phyloP scores from a whole-genome alignment of 2,797 vertebrate genomes.

The Arrhamphus sclerolepis region DNA sequence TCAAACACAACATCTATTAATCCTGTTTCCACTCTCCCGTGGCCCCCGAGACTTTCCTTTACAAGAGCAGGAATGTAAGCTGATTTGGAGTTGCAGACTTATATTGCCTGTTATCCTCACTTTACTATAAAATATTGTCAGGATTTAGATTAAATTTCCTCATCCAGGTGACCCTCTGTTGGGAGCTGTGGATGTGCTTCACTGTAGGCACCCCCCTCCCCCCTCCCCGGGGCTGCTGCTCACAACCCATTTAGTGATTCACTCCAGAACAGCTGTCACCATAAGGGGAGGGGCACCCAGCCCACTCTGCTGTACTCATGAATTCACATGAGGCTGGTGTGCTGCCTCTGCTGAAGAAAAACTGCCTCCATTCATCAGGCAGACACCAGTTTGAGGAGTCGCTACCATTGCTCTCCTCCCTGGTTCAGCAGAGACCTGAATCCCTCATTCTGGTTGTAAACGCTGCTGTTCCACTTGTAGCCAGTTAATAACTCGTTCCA shows the following conservation, averaged over 20 bases:
- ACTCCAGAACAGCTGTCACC: slow-evolving; percentile 61
- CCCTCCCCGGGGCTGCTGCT: slow-evolving; percentile 30
- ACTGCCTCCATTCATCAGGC: slow-evolving; percentile 36
- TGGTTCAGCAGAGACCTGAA: slow-evolving; percentile 11
- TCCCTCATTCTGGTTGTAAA: neutral
- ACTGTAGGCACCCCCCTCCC: slow-evolving; percentile 1
- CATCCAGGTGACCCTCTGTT: slow-evolving; percentile 37
- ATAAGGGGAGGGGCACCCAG: slow-evolving; percentile 26
- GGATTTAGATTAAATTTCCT: slow-evolving; percentile 51
- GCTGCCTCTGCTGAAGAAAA: slow-evolving; percentile 31
- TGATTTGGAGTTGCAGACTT: slow-evolving; percentile 12
- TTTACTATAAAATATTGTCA: slow-evolving; percentile 42
- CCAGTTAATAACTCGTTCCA: too few relatives aligned
- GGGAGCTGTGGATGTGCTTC: slow-evolving; percentile 27
- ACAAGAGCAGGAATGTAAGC: slow-evolving; percentile 14
- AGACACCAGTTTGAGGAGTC: slow-evolving; percentile 17
- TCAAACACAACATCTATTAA: slow-evolving; percentile 32
- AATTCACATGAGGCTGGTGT: slow-evolving; percentile 62
- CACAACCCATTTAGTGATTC: slow-evolving; percentile 51
- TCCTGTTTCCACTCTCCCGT: neutral
- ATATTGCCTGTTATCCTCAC: slow-evolving; percentile 26
- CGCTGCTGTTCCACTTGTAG: too few relatives aligned
- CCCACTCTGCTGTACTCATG: slow-evolving; percentile 42
- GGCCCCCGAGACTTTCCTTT: slow-evolving; percentile 15
- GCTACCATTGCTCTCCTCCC: slow-evolving; percentile 17